Percentiles rank a stretch among this genome's conserved stretches.
Conservation (phyloP, 2,797 vertebrate species). For the Leucoraja ocellata region DNA sequence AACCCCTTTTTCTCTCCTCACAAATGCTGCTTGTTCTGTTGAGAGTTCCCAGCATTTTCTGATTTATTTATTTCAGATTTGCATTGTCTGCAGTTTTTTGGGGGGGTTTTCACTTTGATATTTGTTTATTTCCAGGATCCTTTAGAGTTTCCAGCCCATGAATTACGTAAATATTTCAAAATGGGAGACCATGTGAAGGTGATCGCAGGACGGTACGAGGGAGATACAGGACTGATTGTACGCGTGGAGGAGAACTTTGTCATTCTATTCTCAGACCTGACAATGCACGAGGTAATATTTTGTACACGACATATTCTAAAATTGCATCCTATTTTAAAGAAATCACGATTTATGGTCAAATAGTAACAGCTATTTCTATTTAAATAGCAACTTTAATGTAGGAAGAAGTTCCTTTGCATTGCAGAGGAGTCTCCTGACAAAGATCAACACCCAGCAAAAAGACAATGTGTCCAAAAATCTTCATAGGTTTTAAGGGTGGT, state of each 20-base stretch:
- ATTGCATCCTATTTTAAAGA: background rate
- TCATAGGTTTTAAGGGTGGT: background rate
- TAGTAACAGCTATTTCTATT: background rate
- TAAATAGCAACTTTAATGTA: background rate
- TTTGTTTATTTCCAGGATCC: constrained; percentile 66
- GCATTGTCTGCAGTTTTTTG: too few relatives aligned
- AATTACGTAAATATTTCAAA: constrained; percentile 83
- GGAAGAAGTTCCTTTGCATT: background rate
- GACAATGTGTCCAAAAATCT: background rate
- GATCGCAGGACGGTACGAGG: constrained; percentile 85
- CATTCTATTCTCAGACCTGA: constrained; percentile 92
- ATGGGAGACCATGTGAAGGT: constrained; percentile 97
- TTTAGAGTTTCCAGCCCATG: constrained; percentile 87
- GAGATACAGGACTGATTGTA: constrained; percentile 88
- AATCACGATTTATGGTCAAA: background rate
- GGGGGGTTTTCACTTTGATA: too few relatives aligned
- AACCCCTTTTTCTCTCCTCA: too few relatives aligned
- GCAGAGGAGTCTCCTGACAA: background rate
- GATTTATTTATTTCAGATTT: too few relatives aligned
- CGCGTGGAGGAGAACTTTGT: constrained; percentile 92
- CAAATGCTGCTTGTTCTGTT: too few relatives aligned
- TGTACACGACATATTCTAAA: background rate
- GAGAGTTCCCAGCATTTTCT: too few relatives aligned
- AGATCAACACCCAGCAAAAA: background rate
- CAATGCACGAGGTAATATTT: constrained; percentile 82